Conservation (phyloP, 2,888 invertebrate genomes). For the Apotomis capreana region DNA sequence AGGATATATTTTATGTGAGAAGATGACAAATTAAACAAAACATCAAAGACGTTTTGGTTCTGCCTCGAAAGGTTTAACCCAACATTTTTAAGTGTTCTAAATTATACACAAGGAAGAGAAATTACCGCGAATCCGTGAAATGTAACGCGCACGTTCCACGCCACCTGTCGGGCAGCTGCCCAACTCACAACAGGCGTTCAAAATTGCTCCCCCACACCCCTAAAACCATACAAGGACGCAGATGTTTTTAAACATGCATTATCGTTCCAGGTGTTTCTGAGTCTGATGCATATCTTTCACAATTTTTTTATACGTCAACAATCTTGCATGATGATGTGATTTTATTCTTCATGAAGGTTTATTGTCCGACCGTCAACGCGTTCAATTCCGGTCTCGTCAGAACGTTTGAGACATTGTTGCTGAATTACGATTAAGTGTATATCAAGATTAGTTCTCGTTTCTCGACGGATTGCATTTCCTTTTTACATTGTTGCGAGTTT, state of each 20-base stretch:
- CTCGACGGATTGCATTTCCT: constrained; percentile 18
- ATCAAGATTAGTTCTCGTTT: constrained; percentile 26
- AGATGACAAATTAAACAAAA: too few species aligned
- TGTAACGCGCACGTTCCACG: constrained; percentile 65
- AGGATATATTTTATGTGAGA: neutral
- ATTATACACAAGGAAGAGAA: constrained; percentile 49
- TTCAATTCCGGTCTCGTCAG: too few species aligned
- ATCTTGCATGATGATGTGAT: constrained; percentile 20
- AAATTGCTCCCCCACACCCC: constrained; percentile 61
- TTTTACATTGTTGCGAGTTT: constrained; percentile 27
- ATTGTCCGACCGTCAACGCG: neutral
- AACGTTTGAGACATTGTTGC: constrained; percentile 17
- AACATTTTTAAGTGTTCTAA: constrained; percentile 32
- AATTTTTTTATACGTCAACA: constrained; percentile 11
- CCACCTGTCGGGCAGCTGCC: constrained; percentile 78
- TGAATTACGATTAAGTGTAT: constrained; percentile 18
- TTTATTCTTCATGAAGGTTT: neutral
- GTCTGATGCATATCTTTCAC: constrained; percentile 23
- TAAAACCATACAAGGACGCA: constrained; percentile 62
- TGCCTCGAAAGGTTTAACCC: neutral
- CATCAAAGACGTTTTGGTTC: too few species aligned
- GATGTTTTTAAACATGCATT: constrained; percentile 59
- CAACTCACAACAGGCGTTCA: constrained; percentile 68
- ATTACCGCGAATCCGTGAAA: constrained; percentile 59
- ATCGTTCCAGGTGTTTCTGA: constrained; percentile 46